Base-by-base conservation (phyloP, 2,113 vertebrate genomes). In the Equus quagga region DNA sequence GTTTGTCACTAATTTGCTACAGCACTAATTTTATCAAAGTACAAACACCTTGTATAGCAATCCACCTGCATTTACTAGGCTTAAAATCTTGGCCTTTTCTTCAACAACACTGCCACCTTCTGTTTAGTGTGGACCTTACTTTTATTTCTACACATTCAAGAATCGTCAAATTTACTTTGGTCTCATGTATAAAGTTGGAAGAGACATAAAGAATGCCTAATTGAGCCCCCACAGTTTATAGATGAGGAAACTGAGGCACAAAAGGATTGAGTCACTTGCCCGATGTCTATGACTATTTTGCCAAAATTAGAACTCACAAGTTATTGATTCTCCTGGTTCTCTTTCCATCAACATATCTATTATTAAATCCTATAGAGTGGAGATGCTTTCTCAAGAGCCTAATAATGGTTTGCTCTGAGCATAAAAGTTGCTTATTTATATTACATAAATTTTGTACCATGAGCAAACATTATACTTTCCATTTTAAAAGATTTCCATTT, bases 31-130 rank as follows among this genome's bases (percentile, higher is more conserved):
- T 97, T 69, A 80, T 94, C 87, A 80, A 97, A 97, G 96, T 91
- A 60, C 65, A 87, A 97, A 96, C 69, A 91, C 56, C 83, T 69
- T 8, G 23, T 46, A 21, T 14, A 94, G 33, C 93, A 95, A 58
- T 84, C 69, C 80, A 97, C 90, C 90, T 97, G 90, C 81, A 85
- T 87, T 94, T 95, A 76, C 33, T 70, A 70, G 12, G 24, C 67
- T 41, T n/a, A 0, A 0, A 70, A 62, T 64, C 85, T 86, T 69
- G 69, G 88, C n/a, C 60, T 98, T 99, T 99, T 89, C 98, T 98
- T 99, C 96, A 97, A 58, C 98, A 99, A 99, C 98, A 98, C 98
- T 98, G 99, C 99, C 99, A 99, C 98, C 99, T 98, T 97, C 98
- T 99, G 99, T 96, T 90, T 21, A 24, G 13, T n/a, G 18, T 31